Conservation (phyloP, 2,888 invertebrate species). For the Arge pagana region DNA sequence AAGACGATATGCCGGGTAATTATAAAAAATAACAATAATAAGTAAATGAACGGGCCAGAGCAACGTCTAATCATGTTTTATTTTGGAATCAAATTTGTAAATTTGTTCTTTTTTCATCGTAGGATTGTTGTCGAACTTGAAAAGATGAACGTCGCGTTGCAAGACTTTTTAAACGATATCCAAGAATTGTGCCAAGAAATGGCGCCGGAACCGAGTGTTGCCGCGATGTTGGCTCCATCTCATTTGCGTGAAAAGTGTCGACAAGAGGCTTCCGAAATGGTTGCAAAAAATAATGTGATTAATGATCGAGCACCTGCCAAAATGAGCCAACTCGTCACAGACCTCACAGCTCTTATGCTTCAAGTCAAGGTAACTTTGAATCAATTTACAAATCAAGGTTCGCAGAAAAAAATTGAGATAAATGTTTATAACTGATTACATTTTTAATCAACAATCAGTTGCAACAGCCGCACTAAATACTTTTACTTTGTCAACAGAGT, state of each 20-base stretch:
- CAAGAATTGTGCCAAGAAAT: conserved; percentile 84
- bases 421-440: no score
- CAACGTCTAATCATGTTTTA: background rate
- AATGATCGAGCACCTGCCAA: conserved; percentile 66
- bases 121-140: conserved; percentile 81
- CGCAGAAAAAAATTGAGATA: no score
- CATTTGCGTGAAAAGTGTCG: conserved; percentile 85
- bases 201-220: conserved; percentile 83
- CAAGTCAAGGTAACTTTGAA: conserved; percentile 72
- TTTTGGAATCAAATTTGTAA: conserved; percentile 8
- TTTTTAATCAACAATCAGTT: no score
- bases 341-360: conserved; percentile 86
- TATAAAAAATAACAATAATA: conserved; percentile 5
- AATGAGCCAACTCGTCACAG: conserved; percentile 80
- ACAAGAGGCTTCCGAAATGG: conserved; percentile 81
- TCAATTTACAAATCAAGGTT: background rate
- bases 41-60: background rate
- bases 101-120: conserved; percentile 6
- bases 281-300: conserved; percentile 71
- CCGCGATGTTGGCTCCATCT: conserved; percentile 86
- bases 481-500: conserved; percentile 56
- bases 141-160: conserved; percentile 86
- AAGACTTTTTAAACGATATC: conserved; percentile 82
- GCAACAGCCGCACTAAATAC: background rate
- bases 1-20: conserved; percentile 81